phyloP scores from a whole-genome alignment of 2,888 invertebrate species.

The Pegoplata infirma region DNA sequence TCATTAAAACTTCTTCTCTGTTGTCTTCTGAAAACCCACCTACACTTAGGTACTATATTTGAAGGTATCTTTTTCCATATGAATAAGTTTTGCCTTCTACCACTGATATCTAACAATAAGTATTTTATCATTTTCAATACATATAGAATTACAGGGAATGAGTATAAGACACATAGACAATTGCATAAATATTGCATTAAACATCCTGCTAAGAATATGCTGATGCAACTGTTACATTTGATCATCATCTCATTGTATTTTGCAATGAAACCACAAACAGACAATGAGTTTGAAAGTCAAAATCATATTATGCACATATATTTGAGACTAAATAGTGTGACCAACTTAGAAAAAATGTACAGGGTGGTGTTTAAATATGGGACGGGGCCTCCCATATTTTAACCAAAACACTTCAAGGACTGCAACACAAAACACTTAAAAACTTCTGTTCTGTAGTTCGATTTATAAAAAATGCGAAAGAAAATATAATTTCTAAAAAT shows the following conservation, averaged over 20 bases:
- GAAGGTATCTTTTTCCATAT: constrained; percentile 15
- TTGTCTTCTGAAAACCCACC: constrained; percentile 1
- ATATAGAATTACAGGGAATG: not conserved
- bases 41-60: constrained; percentile 20
- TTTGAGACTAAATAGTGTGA: not conserved
- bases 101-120: constrained; percentile 6
- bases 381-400: no score
- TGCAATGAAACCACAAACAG: not conserved
- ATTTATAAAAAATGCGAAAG: no score
- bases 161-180: constrained; percentile 7
- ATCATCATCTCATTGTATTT: constrained; percentile 25
- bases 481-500: no score
- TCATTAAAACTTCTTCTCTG: not conserved
- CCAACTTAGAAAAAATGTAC: not conserved
- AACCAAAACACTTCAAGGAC: no score
- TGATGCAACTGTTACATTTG: constrained; percentile 21
- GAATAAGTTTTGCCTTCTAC: constrained; percentile 24
- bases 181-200: constrained; percentile 17
- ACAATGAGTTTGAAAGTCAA: constrained; percentile 27
- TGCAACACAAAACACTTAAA: no score
- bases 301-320: constrained; percentile 23
- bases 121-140: constrained; percentile 43
- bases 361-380: no score
- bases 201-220: constrained; percentile 36
- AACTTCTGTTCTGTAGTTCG: no score